Evolutionary conservation across 2,888 invertebrate genomes (phyloP).

Genomic region (Apeira syringaria): DNA sequence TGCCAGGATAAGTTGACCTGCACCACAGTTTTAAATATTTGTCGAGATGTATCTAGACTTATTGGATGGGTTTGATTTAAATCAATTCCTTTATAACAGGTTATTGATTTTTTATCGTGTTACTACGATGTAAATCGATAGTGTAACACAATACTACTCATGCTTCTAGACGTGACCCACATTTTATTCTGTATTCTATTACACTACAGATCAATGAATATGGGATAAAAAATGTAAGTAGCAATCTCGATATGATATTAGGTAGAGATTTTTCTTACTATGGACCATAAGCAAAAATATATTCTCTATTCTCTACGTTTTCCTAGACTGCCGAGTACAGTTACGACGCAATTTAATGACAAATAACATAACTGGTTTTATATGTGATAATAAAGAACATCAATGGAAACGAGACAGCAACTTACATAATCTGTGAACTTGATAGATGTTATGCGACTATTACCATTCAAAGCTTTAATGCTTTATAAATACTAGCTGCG

Average conservation of each 20-base stretch:
- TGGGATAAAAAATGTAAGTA: slow-evolving; percentile 22
- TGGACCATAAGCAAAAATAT: no score
- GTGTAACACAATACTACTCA: slow-evolving; percentile 39
- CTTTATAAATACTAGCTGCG: no score
- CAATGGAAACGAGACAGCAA: no score
- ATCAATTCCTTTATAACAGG: slow-evolving; percentile 42
- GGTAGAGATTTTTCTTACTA: background rate
- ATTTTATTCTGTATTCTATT: slow-evolving; percentile 29
- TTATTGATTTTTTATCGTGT: slow-evolving; percentile 33
- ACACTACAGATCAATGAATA: slow-evolving; percentile 20
- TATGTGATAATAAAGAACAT: no score
- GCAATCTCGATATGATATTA: background rate
- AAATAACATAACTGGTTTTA: no score
- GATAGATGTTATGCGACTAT: no score
- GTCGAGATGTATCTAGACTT: background rate
- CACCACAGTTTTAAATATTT: background rate
- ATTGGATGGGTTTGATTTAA: slow-evolving; percentile 36
- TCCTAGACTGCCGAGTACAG: background rate
- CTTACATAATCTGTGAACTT: no score
- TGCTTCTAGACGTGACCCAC: slow-evolving; percentile 37
- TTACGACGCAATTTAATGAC: background rate
- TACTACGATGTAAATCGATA: slow-evolving; percentile 35
- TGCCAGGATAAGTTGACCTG: background rate
- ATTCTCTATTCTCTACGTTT: no score
- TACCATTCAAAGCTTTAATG: no score